Conservation (phyloP, 2,797 vertebrate species). For the Microctenopoma steveboyesi region DNA sequence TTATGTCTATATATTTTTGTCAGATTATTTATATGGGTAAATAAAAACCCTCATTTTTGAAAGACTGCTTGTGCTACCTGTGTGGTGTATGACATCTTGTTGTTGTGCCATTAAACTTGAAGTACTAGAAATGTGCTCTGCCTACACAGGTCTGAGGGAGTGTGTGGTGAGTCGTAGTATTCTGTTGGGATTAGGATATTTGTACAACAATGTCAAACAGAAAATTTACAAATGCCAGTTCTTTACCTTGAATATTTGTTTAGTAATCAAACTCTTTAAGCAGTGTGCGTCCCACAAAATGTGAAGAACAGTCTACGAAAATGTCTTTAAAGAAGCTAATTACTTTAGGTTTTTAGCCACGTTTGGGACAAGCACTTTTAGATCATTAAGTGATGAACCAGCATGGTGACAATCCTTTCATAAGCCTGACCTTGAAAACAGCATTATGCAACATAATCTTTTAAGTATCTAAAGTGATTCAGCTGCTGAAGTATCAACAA, state of each 20-base stretch:
- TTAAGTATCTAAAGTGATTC: constrained; percentile 59
- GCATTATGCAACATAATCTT: constrained; percentile 54
- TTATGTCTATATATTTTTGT: too few relatives aligned
- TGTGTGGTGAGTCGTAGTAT: not conserved
- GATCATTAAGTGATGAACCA: constrained; percentile 22
- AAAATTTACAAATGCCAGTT: not conserved
- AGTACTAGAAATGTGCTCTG: constrained; percentile 22
- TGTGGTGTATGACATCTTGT: not conserved
- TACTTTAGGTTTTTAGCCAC: not conserved
- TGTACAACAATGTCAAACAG: not conserved
- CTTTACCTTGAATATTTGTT: not conserved
- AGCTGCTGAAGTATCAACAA: constrained; percentile 59
- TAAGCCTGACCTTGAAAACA: constrained; percentile 42
- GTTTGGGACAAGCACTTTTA: constrained; percentile 9
- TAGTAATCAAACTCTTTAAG: too few relatives aligned
- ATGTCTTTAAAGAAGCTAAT: not conserved
- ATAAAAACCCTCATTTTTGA: too few relatives aligned
- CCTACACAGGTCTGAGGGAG: constrained; percentile 10
- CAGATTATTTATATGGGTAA: too few relatives aligned
- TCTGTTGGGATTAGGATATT: constrained; percentile 2
- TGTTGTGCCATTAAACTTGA: constrained; percentile 36
- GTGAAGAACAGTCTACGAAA: too few relatives aligned
- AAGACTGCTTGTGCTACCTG: too few relatives aligned
- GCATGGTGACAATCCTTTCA: constrained; percentile 38
- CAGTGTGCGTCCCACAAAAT: too few relatives aligned